Base-by-base conservation (phyloP, 2,113 vertebrate genomes). In the Lepus europaeus region DNA sequence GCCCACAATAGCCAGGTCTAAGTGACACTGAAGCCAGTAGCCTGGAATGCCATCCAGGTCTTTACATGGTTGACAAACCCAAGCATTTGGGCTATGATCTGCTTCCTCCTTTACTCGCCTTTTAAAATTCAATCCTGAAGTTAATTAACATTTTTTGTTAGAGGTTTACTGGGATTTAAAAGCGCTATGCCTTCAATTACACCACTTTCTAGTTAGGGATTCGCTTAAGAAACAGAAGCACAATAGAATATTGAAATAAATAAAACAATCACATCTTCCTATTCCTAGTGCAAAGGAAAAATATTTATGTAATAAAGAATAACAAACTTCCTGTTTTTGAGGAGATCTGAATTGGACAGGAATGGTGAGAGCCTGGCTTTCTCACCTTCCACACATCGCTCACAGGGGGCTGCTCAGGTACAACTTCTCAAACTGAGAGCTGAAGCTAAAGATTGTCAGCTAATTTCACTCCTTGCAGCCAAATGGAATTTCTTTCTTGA, bases 401-500 rank as follows among this genome's bases (percentile, higher is more conserved):
- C 56, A 36, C 13, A 8, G 25, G 14, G 27, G 6, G 1, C 69
- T 94, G 6, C 6, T 33, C 36, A 12, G n/a, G 13, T 68, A 88
- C 36, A 56, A 12, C 1, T 10, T 70, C 11, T 36, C 79, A 91
- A 13, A n/a, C 16, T 19, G 51, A 81, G 29, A 93, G 94, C 9
- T 76, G 14, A 70, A 29, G 22, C 33, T 80, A 2, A 61, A 79
- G 49, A 63, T 27, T 83, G n/a, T 81, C 56, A 90, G 39, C 19
- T 93, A 77, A 89, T 83, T 97, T 85, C 33, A 49, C 33, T 74
- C 29, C 13, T 72, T 89, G 22, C 10, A 87, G 70, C 29, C 25
- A 83, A 91, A 83, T 76, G 73, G 25, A 89, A 91, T 89, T 92
- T 82, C 25, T 87, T 81, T 95, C 63, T 83, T 74, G 27, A 92